Conservation (phyloP, 2,888 invertebrate species). For the Diaphora mendica region DNA sequence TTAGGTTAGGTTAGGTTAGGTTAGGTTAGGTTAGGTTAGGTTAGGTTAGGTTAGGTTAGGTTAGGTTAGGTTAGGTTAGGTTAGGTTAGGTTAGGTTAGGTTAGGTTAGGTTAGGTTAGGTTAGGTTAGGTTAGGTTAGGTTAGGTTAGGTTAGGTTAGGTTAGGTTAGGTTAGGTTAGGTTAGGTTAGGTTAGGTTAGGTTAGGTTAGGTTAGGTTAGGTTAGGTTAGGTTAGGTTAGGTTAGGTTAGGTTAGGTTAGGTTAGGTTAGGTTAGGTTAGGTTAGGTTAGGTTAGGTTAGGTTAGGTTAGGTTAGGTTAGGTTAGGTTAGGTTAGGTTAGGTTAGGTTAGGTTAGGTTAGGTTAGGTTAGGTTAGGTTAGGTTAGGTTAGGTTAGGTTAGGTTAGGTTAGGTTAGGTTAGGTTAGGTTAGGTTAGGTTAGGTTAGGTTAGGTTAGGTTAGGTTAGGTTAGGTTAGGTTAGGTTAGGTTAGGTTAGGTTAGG, state of each 20-base stretch:
- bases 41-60: conserved; percentile 29
- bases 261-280: conserved; percentile 33
- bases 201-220: conserved; percentile 32
- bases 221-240: conserved; percentile 36
- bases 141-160: conserved; percentile 27
- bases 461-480: conserved; percentile 60
- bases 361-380: conserved; percentile 24
- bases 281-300: conserved; percentile 18
- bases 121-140: conserved; percentile 22
- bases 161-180: conserved; percentile 35
- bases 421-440: conserved; percentile 21
- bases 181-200: conserved; percentile 32
- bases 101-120: conserved; percentile 24
- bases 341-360: conserved; percentile 16
- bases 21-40: conserved; percentile 28
- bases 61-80: conserved; percentile 29
- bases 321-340: conserved; percentile 11
- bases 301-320: conserved; percentile 17
- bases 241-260: conserved; percentile 33
- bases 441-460: conserved; percentile 35
- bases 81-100: conserved; percentile 31
- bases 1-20: conserved; percentile 30
- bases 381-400: conserved; percentile 22
- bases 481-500: conserved; percentile 32
- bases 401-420: conserved; percentile 24